Conservation (phyloP, 1,140 invertebrate genomes). For the Drosophila pseudoananassae region DNA sequence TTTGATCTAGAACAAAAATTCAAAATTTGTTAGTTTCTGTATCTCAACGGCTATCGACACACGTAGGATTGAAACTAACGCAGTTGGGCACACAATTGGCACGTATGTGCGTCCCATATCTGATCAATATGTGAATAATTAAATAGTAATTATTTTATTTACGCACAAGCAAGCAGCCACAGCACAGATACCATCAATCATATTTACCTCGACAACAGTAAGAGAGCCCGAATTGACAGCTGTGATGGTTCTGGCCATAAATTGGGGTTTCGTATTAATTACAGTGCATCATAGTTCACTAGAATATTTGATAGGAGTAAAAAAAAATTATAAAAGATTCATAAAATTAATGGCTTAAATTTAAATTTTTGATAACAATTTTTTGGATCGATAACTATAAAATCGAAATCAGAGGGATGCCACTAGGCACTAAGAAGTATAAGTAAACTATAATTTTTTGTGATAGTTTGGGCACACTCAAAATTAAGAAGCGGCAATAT, state of each 20-base stretch:
- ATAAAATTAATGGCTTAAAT: background rate
- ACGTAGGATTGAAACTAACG: slow-evolving; percentile 40
- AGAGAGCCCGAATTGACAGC: slow-evolving; percentile 24
- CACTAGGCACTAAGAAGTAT: slow-evolving; percentile 2
- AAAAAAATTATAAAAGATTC: background rate
- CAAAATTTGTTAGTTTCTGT: too few species aligned
- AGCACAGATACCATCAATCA: slow-evolving; percentile 51
- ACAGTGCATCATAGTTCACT: background rate
- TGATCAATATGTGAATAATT: slow-evolving; percentile 52
- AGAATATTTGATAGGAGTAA: background rate
- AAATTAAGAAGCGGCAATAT: slow-evolving; percentile 52
- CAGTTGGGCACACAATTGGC: slow-evolving; percentile 12
- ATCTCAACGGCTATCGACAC: too few species aligned
- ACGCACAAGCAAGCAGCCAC: slow-evolving; percentile 19
- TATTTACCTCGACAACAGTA: slow-evolving; percentile 34
- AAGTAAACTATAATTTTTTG: background rate
- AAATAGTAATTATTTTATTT: slow-evolving; percentile 55
- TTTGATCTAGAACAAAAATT: too few species aligned
- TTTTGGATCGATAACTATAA: slow-evolving; percentile 6
- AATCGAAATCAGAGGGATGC: slow-evolving; percentile 19
- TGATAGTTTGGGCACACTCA: slow-evolving; percentile 2
- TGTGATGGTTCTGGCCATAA: slow-evolving; percentile 16
- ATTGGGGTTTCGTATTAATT: slow-evolving; percentile 27
- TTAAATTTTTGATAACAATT: slow-evolving; percentile 1
- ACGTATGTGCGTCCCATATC: slow-evolving; percentile 15